These are phyloP conservation scores for Eulemur rufifrons DNA, from an alignment of 2,113 vertebrate genomes.

Conservation along the genomic window DNA sequence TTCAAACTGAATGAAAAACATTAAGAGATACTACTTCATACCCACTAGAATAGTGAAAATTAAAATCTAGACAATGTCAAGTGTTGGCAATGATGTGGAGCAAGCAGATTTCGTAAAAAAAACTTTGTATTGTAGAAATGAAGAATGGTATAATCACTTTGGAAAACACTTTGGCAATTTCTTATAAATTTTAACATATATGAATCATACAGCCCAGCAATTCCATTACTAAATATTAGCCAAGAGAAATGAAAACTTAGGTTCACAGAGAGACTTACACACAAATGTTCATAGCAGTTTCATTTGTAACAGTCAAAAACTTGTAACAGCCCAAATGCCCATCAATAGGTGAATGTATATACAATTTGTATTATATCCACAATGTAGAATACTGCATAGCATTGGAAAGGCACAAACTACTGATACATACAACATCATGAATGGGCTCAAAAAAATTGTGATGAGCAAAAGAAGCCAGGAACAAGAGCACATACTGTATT, in stretches of 20 bases:
- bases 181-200: neutral
- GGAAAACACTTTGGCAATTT: neutral
- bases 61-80: neutral
- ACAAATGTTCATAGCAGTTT: neutral
- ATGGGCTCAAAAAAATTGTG: neutral
- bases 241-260: slow-evolving; percentile 9
- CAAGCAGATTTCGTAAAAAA: neutral
- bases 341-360: neutral
- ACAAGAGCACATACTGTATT: neutral
- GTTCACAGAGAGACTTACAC: neutral
- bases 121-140: neutral
- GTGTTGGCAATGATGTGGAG: neutral
- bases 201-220: neutral
- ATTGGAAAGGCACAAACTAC: neutral
- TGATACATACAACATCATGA: neutral
- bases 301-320: neutral
- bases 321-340: neutral
- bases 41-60: neutral
- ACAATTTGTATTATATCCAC: neutral
- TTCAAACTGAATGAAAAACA: neutral
- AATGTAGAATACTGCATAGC: neutral
- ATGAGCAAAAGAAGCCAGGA: neutral
- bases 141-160: neutral
- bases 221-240: neutral
- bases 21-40: neutral